A percentile compares a stretch with the other conserved stretches of the same genome.
Evolutionary conservation across 2,113 vertebrate genomes (phyloP).

Genomic region (Mobula hypostoma): DNA sequence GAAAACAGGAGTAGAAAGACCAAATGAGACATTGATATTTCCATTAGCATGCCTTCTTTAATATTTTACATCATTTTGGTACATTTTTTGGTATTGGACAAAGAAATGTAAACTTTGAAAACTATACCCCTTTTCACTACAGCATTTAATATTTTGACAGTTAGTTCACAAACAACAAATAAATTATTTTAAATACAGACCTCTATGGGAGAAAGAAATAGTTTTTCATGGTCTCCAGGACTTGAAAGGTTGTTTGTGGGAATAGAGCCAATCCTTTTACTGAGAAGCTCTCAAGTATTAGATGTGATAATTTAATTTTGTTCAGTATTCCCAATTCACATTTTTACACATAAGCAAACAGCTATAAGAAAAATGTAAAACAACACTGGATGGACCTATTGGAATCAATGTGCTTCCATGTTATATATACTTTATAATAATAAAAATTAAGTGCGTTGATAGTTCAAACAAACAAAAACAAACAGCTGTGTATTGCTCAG

Average conservation of each 20-base stretch:
- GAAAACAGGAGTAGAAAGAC: neutral
- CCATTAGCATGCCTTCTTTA: neutral
- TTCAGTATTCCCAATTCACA: neutral
- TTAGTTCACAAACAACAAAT: neutral
- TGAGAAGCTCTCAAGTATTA: neutral
- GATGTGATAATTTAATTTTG: neutral
- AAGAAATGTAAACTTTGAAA: neutral
- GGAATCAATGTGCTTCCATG: neutral
- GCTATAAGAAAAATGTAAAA: neutral
- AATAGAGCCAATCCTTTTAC: too few species aligned
- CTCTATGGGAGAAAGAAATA: neutral
- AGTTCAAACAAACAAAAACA: neutral
- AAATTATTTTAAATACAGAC: neutral
- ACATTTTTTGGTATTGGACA: neutral
- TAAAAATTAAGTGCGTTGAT: neutral
- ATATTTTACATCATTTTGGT: neutral
- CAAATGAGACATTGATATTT: neutral
- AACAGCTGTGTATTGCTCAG: neutral
- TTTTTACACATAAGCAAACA: slow-evolving; percentile 9
- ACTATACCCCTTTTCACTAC: neutral
- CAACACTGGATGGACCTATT: neutral
- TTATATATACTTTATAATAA: neutral
- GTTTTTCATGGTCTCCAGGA: neutral
- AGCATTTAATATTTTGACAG: neutral
- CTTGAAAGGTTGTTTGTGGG: neutral